These are phyloP conservation scores for Rhizoglyphus robini DNA, from an alignment of 1,140 invertebrate genomes.

Conservation along the genomic window DNA sequence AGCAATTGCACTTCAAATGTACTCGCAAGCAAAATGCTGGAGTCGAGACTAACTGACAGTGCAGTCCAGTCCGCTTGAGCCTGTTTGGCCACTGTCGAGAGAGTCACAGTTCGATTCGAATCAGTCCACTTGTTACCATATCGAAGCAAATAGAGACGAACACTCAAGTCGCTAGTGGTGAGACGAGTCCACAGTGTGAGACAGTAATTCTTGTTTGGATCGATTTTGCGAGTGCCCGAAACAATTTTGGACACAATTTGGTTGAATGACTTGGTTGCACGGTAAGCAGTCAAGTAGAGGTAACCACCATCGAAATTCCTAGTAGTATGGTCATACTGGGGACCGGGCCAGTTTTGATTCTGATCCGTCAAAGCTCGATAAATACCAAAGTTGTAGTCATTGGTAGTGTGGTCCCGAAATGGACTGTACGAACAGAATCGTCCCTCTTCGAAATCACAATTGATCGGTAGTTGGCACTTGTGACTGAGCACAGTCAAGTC, in stretches of 20 bases:
- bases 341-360: slow-evolving; percentile 6
- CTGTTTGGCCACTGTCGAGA: not conserved
- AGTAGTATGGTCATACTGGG: not conserved
- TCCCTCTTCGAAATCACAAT: slow-evolving; percentile 24
- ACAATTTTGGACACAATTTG: not conserved
- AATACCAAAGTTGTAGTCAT: not conserved
- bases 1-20: not conserved
- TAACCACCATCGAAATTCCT: not conserved
- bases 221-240: not conserved
- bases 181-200: not conserved
- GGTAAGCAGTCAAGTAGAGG: not conserved
- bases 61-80: not conserved
- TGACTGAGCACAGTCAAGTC: slow-evolving; percentile 22
- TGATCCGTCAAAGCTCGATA: not conserved
- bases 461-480: not conserved
- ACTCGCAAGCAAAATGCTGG: not conserved
- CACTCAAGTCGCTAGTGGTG: not conserved
- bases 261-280: no score
- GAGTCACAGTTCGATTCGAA: not conserved
- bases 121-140: not conserved
- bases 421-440: not conserved
- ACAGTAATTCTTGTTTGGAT: not conserved
- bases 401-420: not conserved
- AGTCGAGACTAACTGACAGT: not conserved
- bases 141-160: not conserved